Conservation (phyloP, 2,113 vertebrate species). For the Epinephelus lanceolatus region DNA sequence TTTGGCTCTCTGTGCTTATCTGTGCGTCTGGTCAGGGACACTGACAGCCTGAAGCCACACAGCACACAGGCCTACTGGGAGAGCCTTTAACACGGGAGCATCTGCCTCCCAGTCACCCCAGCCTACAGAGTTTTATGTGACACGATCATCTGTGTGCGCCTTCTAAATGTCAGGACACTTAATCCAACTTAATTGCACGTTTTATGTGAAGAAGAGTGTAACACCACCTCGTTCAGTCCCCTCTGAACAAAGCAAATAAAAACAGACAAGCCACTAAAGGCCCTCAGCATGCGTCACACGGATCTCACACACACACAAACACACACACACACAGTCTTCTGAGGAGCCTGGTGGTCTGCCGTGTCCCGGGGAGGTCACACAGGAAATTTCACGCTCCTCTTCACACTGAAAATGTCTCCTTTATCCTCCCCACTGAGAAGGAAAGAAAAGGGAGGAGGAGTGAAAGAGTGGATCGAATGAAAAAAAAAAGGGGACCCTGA, state of each 20-base stretch:
- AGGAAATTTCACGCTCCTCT: constrained; percentile 78
- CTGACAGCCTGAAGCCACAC: constrained; percentile 13
- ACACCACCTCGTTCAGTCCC: not conserved
- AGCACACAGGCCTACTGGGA: not conserved
- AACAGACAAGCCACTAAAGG: constrained; percentile 30
- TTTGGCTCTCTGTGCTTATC: constrained; percentile 23
- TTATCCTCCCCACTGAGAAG: constrained; percentile 58
- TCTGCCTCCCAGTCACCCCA: not conserved
- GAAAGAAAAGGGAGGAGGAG: constrained; percentile 44
- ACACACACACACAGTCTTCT: constrained; percentile 36
- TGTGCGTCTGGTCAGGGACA: constrained; percentile 15
- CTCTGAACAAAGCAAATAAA: constrained; percentile 35
- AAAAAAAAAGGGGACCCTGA: constrained; percentile 35
- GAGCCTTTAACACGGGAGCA: not conserved
- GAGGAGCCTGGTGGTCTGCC: constrained; percentile 71
- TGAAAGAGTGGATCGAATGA: constrained; percentile 44
- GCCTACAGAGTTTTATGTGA: not conserved
- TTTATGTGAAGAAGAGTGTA: not conserved
- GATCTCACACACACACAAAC: not conserved
- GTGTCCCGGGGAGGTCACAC: constrained; percentile 69
- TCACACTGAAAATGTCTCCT: constrained; percentile 77
- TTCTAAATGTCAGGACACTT: constrained; percentile 1
- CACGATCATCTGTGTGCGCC: not conserved
- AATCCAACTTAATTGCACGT: constrained; percentile 12
- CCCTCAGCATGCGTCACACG: constrained; percentile 1